Conservation (phyloP, 2,113 vertebrate genomes). For the Synodontis membranacea region DNA sequence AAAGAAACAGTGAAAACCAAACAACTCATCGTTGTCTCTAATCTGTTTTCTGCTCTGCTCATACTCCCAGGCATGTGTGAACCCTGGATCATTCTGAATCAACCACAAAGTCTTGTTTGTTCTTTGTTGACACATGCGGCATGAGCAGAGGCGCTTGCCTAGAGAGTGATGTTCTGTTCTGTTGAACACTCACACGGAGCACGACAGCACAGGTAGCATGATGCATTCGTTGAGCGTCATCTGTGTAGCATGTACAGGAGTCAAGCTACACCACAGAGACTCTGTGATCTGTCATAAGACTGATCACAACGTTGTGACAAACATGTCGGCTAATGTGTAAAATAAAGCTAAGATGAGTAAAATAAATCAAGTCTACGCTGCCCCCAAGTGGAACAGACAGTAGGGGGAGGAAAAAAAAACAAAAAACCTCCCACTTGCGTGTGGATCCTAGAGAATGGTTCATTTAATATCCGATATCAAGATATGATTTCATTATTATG, state of each 20-base stretch:
- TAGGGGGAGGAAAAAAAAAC: not conserved
- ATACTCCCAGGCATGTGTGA: constrained; percentile 13
- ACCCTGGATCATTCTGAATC: constrained; percentile 11
- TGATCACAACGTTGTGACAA: not conserved
- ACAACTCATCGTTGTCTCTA: not conserved
- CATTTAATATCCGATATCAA: not conserved
- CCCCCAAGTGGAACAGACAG: constrained; percentile 22
- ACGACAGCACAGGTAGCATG: not conserved
- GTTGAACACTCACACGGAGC: constrained; percentile 20
- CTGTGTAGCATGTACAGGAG: not conserved
- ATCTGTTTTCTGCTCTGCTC: not conserved
- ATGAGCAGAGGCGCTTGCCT: not conserved
- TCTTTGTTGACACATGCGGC: not conserved
- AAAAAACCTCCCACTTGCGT: not conserved
- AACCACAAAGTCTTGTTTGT: constrained; percentile 25
- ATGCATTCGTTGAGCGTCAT: not conserved
- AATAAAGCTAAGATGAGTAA: not conserved
- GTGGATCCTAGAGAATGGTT: not conserved
- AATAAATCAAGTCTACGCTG: constrained; percentile 7
- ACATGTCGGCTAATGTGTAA: not conserved
- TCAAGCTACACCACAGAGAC: not conserved
- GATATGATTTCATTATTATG: not conserved
- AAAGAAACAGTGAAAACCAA: not conserved
- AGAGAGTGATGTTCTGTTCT: not conserved
- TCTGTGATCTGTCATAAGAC: not conserved